Evolutionary conservation across 2,113 vertebrate genomes (phyloP).

Genomic region (Nothocercus nigrocapillus): DNA sequence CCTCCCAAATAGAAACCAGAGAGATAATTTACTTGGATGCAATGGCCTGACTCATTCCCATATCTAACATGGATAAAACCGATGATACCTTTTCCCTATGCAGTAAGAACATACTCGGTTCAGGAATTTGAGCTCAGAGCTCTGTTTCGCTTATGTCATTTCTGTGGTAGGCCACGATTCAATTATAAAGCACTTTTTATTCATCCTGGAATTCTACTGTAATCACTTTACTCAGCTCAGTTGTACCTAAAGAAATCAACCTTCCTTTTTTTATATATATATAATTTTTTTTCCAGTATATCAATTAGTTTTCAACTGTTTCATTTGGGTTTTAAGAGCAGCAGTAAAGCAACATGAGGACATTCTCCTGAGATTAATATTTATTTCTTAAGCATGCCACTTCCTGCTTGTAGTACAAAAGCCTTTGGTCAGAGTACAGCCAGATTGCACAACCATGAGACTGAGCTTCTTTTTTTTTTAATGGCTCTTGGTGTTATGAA

Average conservation of each 20-base stretch:
- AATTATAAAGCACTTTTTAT: background rate
- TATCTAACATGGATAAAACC: background rate
- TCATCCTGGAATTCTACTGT: background rate
- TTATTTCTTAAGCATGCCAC: slow-evolving; percentile 64
- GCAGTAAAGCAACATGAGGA: slow-evolving; percentile 40
- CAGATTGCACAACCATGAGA: background rate
- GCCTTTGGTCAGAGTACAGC: slow-evolving; percentile 12
- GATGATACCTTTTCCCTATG: background rate
- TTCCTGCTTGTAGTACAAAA: slow-evolving; percentile 18
- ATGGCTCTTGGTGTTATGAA: slow-evolving; percentile 49
- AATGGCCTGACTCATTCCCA: background rate
- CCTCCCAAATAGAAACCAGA: background rate
- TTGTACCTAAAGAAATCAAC: background rate
- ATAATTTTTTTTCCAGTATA: background rate
- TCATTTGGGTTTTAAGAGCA: slow-evolving; percentile 6
- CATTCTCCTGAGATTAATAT: slow-evolving; percentile 42
- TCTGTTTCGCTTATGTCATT: background rate
- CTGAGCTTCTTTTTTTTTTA: slow-evolving; percentile 22
- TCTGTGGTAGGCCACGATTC: background rate
- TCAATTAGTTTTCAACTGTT: background rate
- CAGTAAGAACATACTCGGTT: background rate
- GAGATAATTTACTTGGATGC: background rate
- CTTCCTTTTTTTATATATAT: background rate
- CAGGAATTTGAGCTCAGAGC: background rate
- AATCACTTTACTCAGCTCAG: background rate